A percentile compares a stretch with the other conserved stretches of the same genome.
phyloP scores from a whole-genome alignment of 64 coral and sea anemone species.

The Montipora sp. region DNA sequence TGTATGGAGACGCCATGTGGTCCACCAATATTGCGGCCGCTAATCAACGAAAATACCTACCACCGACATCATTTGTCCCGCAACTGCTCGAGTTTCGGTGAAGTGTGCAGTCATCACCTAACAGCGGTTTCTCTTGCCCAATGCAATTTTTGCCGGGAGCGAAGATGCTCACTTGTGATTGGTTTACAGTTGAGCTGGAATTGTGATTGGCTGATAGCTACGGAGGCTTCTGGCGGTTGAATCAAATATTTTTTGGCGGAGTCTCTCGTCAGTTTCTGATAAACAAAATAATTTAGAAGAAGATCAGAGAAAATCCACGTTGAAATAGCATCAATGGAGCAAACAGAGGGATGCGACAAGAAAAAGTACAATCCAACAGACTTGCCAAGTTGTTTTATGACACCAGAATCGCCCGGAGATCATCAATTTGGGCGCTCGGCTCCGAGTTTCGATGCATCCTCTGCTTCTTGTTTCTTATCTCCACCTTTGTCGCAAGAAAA shows the following conservation, averaged over 20 bases:
- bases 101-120: too few species aligned
- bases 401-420: conserved; percentile 54
- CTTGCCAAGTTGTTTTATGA: conserved; percentile 56
- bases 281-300: neutral
- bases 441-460: neutral
- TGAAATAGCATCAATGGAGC: conserved; percentile 1
- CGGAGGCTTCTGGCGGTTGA: conserved; percentile 23
- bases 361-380: neutral
- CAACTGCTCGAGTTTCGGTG: too few species aligned
- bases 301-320: neutral
- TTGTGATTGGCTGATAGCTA: conserved; percentile 39
- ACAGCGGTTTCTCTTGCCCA: neutral
- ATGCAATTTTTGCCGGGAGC: conserved; percentile 37
- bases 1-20: too few species aligned
- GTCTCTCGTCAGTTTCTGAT: neutral
- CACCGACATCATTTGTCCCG: too few species aligned
- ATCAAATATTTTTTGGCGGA: conserved; percentile 29
- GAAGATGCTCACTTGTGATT: neutral
- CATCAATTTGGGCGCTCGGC: conserved; percentile 46
- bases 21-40: too few species aligned
- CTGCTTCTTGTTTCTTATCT: conserved; percentile 57
- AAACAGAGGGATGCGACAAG: neutral
- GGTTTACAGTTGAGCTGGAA: neutral
- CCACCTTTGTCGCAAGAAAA: conserved; percentile 64
- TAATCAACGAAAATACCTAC: too few species aligned